Conservation (phyloP, 2,797 vertebrate species). For the Lepidocolaptes lacrymiger region DNA sequence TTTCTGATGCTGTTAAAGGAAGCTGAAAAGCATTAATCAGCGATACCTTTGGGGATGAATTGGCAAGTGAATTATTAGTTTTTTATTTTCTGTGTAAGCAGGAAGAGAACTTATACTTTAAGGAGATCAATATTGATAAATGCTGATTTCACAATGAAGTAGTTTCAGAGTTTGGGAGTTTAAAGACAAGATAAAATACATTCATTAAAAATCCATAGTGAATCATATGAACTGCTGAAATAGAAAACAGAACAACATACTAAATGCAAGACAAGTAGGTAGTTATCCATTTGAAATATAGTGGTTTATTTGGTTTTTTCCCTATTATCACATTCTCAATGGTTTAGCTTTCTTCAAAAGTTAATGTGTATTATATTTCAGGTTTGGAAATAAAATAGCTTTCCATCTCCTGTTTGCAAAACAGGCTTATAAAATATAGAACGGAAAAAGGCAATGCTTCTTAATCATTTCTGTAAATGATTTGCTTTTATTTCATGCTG, state of each 20-base stretch:
- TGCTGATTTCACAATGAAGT: not conserved
- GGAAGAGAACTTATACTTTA: not conserved
- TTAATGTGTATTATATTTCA: constrained; percentile 4
- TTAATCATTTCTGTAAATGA: not conserved
- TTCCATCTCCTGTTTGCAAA: not conserved
- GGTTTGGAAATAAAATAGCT: constrained; percentile 18
- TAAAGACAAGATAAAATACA: not conserved
- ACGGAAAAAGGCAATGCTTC: not conserved
- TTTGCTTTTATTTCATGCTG: not conserved
- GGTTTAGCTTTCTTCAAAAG: not conserved
- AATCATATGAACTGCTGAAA: not conserved
- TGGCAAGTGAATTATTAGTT: not conserved
- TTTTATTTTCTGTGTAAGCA: not conserved
- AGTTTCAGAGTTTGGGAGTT: not conserved
- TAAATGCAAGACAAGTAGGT: not conserved
- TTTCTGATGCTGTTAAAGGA: not conserved
- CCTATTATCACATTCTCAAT: not conserved
- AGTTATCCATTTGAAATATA: not conserved
- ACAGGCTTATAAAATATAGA: not conserved
- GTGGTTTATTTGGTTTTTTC: not conserved
- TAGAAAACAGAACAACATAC: not conserved
- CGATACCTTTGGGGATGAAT: not conserved
- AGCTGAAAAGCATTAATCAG: not conserved
- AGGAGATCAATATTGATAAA: constrained; percentile 33
- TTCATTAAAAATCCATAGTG: not conserved